Base-by-base conservation (phyloP, 2,797 vertebrate genomes). In the Gymnodraco acuticeps region DNA sequence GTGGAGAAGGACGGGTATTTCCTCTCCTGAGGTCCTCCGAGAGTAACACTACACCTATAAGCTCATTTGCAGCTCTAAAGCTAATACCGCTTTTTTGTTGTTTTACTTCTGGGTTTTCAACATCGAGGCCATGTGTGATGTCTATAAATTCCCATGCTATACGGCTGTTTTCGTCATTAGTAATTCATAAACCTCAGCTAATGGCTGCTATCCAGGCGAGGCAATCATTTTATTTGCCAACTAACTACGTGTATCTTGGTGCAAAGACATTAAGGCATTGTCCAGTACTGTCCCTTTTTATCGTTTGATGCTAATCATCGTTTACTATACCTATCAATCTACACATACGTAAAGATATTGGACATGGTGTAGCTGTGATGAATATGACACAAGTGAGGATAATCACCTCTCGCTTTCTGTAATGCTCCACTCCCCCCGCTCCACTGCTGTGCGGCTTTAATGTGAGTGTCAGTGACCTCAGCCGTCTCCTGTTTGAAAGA, bases 41-140 rank as follows among this genome's bases (percentile, higher is more conserved):
- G 54, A 86, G 89, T 88, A 92, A 95, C 79, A 63, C 75, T 89
- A 92, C 70, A 91, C 84, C 78, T 86, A 80, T 90, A 91, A 90
- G 88, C 84, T 90, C 83, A 92, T 94, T 90, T 90, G 84, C 89
- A 90, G 88, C 80, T 88, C 77, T 65, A 50, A 87, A 89, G 70
- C 84, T 82, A 87, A 88, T 74, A 70, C 33, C 46, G 73, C 48
- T 50, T 67, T 74, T 72, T 70, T 77, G 61, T 76, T 85, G 20
- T 86, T 86, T 86, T 78, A 82, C 61, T 68, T 76, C 71, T 86
- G 70, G 17, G 63, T 71, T 86, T 85, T 84, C 74, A 75, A 27
- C 64, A 15, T 66, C 7, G 16, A 73, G 33, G 7, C 41, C 58
- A 17, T 78, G 62, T 59, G 54, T 70, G 43, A 38, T 66, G 81